phyloP scores from a whole-genome alignment of 2,113 vertebrate genomes.

The Takifugu bimaculatus region DNA sequence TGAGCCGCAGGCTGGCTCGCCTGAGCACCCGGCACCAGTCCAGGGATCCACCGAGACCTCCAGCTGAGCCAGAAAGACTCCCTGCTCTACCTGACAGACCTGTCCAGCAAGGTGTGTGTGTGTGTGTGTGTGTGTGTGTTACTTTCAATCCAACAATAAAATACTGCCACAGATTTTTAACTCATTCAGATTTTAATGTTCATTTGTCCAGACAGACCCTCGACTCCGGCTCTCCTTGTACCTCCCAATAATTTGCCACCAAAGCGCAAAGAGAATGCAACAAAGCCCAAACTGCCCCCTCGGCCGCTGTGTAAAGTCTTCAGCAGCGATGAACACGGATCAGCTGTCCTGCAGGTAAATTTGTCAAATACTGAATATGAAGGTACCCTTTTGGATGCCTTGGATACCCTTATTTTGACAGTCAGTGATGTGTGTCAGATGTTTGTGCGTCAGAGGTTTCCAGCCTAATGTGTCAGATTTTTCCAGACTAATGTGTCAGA shows the following conservation, averaged over 20 bases:
- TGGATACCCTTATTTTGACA: no score
- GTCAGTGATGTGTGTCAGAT: no score
- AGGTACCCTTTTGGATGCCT: no score
- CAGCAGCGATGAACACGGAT: slow-evolving; percentile 66
- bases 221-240: slow-evolving; percentile 26
- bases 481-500: no score
- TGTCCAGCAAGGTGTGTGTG: slow-evolving; percentile 46
- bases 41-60: slow-evolving; percentile 59
- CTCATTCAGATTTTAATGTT: no score
- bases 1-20: slow-evolving; percentile 68
- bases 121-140: neutral
- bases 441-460: no score
- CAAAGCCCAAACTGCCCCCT: slow-evolving; percentile 65
- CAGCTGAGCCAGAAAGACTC: slow-evolving; percentile 40
- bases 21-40: slow-evolving; percentile 61
- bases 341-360: slow-evolving; percentile 66
- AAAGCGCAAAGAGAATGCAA: slow-evolving; percentile 43
- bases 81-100: slow-evolving; percentile 20
- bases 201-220: neutral
- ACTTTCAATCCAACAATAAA: neutral
- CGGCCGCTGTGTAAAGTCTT: slow-evolving; percentile 68
- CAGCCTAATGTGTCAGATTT: no score
- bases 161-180: neutral
- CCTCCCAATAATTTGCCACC: slow-evolving; percentile 19
- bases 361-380: no score